Evolutionary conservation across 92 coral and sea anemone genomes (phyloP), one percentile per base, ranked within the genome.

Genomic region (Pocillopora meandrina): DNA sequence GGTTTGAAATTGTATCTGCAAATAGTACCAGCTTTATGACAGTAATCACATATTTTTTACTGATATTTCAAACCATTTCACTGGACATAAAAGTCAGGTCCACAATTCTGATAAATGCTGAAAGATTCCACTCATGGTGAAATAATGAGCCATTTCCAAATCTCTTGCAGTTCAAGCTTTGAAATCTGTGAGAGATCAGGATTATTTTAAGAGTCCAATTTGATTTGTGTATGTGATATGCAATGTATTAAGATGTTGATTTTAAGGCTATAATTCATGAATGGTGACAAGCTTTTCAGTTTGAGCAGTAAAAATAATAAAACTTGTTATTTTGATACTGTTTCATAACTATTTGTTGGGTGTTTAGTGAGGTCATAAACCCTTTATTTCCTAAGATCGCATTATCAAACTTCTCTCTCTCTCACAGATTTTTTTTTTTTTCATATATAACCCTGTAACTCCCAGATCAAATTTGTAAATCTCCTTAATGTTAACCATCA

Each of bases 171-270:
- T 23, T 70, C 56, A 9, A 12, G 18, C 55, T 33, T 6, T 34
- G 20, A 36, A 16, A 42, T 42, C 52, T 42, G 5, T 42, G 52
- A 42, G 8, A 42, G 52, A 42, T 42, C 4, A n/a, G 70, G 56
- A 62, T 34, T 14, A 33, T 76, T 17, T 76, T 76, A 57, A 60
- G 13, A 17, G 52, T 42, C 52, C 52, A 16, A 23, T 82, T 47
- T 72, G 86, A 82, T 61, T 82, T 82, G 79, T 59, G 79, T 82
- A 49, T 55, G 84, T 80, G 67, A 68, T 80, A 67, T 61, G 79
- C 49, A 72, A 73, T 73, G 63, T 72, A 82, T 47, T 52, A 61
- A 36, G 65, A 20, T 49, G 79, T 82, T 82, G 86, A 72, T 72
- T 72, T 64, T n/a, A 70, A 70, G 52, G 72, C 72, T 68, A 19